Percentiles rank a stretch among this genome's conserved stretches.
These are phyloP conservation scores for Schizothorax lantsangensis DNA, from an alignment of 2,797 vertebrate genomes.

Conservation along the genomic window DNA sequence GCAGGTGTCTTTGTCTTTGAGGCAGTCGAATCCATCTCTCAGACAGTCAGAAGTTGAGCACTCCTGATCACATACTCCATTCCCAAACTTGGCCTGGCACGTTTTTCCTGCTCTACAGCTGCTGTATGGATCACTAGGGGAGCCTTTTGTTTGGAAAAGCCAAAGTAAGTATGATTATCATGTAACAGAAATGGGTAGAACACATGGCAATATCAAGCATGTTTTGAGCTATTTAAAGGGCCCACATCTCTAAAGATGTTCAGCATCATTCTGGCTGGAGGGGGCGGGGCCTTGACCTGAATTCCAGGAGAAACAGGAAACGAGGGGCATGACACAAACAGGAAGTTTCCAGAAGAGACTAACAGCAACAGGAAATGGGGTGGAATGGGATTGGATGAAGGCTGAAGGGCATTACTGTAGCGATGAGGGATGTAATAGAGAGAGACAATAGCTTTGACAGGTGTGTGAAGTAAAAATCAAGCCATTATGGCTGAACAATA, in stretches of 20 bases:
- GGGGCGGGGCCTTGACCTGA: slow-evolving; percentile 67
- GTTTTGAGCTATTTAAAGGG: not conserved
- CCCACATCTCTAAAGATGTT: not conserved
- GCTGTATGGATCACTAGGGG: slow-evolving; percentile 79
- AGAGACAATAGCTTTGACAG: slow-evolving; percentile 78
- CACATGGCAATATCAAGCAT: not conserved
- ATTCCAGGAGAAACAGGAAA: slow-evolving; percentile 77
- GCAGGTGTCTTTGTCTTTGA: slow-evolving; percentile 75
- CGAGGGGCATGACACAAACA: slow-evolving; percentile 78
- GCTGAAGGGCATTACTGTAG: slow-evolving; percentile 70
- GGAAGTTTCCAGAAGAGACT: slow-evolving; percentile 79
- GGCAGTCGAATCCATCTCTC: slow-evolving; percentile 87
- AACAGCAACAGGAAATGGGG: slow-evolving; percentile 81
- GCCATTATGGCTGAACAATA: not conserved
- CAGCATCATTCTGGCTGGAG: slow-evolving; percentile 60
- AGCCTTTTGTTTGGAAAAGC: slow-evolving; percentile 61
- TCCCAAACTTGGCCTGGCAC: slow-evolving; percentile 82
- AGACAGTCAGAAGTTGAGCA: slow-evolving; percentile 83
- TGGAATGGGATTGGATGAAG: slow-evolving; percentile 72
- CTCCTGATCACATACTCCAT: slow-evolving; percentile 81
- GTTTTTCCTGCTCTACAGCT: slow-evolving; percentile 74
- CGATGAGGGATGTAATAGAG: slow-evolving; percentile 68
- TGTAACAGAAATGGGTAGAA: not conserved
- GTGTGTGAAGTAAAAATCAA: slow-evolving; percentile 62
- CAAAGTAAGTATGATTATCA: not conserved